Percentiles rank a stretch among this genome's conserved stretches.
Conservation (phyloP, 2,113 vertebrate genomes). For the Candoia aspera region DNA sequence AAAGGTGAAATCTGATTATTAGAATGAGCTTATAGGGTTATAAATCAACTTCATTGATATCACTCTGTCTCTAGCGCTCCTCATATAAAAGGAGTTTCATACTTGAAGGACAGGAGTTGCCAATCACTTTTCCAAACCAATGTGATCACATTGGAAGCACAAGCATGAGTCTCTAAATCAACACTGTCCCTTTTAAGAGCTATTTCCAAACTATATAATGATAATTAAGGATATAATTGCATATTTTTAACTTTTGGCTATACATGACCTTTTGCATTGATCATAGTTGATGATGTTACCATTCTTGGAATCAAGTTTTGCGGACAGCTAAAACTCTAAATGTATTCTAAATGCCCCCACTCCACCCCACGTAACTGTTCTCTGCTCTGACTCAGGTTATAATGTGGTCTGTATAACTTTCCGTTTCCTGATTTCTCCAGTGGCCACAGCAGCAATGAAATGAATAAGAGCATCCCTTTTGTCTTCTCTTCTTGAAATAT, state of each 20-base stretch:
- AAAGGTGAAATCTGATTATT: constrained; percentile 6
- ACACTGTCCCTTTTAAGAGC: neutral
- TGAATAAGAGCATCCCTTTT: no score
- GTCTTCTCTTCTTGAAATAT: neutral
- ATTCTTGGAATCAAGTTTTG: neutral
- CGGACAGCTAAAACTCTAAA: neutral
- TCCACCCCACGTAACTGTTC: no score
- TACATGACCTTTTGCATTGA: neutral
- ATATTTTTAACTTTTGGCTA: neutral
- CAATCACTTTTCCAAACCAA: neutral
- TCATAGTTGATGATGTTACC: neutral
- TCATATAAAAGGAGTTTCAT: neutral
- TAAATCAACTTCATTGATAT: neutral
- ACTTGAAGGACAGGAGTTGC: neutral
- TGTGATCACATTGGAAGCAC: neutral
- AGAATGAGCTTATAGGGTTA: neutral
- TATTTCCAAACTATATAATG: neutral
- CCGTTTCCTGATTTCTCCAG: neutral
- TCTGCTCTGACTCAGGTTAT: neutral
- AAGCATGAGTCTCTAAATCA: neutral
- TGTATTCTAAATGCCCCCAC: neutral
- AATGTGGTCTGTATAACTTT: neutral
- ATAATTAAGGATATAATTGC: neutral
- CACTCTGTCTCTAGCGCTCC: neutral
- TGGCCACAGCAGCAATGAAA: neutral